Percentiles rank a stretch among this genome's conserved stretches.
Evolutionary conservation across 2,888 invertebrate species (phyloP).

Genomic region (Scaptomyza caliginosa): DNA sequence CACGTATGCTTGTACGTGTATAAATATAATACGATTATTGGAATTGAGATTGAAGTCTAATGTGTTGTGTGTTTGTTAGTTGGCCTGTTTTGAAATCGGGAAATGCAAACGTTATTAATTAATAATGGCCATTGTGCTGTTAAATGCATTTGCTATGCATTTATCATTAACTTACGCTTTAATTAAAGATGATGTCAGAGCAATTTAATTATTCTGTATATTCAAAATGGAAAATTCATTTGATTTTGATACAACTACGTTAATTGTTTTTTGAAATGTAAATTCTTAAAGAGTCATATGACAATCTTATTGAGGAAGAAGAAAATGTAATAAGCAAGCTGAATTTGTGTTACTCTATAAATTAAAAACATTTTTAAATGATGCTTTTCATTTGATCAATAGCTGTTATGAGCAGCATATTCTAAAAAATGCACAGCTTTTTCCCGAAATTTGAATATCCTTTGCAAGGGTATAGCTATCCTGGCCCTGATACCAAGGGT

Average conservation of each 20-base stretch:
- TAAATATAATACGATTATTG: conserved; percentile 13
- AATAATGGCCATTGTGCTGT: not conserved
- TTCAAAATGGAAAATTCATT: not conserved
- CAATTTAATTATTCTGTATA: not conserved
- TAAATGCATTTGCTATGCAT: not conserved
- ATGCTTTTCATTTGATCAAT: not conserved
- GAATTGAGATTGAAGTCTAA: not conserved
- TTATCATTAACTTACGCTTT: not conserved
- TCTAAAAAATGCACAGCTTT: no score
- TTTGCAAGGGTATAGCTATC: not conserved
- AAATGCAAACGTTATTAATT: not conserved
- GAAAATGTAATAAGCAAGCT: no score
- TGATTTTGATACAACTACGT: not conserved
- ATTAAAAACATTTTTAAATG: no score
- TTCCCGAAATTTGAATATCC: not conserved
- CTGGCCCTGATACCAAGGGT: not conserved
- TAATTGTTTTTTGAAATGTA: not conserved
- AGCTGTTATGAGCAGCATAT: no score
- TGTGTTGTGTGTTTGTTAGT: not conserved
- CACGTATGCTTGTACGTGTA: not conserved
- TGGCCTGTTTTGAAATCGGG: not conserved
- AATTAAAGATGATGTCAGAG: not conserved
- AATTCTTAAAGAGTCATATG: no score
- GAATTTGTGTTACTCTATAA: no score
- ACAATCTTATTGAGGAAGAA: no score